A percentile compares a stretch with the other conserved stretches of the same genome.
These are phyloP conservation scores for Myotis vivesi DNA, from an alignment of 2,797 vertebrate species.

Conservation along the genomic window DNA sequence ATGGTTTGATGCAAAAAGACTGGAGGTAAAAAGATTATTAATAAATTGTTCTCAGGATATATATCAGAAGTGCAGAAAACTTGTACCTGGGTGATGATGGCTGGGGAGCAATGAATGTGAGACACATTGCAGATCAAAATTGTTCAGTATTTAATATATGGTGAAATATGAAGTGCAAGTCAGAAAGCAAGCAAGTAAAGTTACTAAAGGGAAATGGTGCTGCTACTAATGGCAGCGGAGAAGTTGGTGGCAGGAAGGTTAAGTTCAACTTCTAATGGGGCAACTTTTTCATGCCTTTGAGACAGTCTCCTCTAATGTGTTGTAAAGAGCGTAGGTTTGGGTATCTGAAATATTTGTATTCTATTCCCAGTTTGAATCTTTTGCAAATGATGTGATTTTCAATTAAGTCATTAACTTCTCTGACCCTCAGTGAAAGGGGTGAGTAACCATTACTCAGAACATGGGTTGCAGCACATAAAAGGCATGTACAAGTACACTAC, in stretches of 20 bases:
- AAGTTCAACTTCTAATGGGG: neutral
- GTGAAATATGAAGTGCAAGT: neutral
- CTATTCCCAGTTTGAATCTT: neutral
- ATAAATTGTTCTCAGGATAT: neutral
- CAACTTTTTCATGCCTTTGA: neutral
- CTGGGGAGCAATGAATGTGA: neutral
- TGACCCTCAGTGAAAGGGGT: neutral
- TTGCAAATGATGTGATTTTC: neutral
- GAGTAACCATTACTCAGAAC: neutral
- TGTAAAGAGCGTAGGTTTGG: neutral
- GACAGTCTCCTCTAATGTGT: too few species aligned
- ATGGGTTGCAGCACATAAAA: neutral
- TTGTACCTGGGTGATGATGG: neutral
- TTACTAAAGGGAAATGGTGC: neutral
- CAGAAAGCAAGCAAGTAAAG: neutral
- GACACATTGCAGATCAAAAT: neutral
- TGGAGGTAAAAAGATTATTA: neutral
- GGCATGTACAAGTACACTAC: neutral
- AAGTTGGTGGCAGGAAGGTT: neutral
- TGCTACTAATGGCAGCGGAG: neutral
- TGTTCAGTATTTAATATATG: neutral
- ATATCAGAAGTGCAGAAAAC: neutral
- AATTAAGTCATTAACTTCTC: neutral
- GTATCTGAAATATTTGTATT: neutral
- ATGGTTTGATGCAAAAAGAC: neutral